Conservation (phyloP, 2,113 vertebrate genomes). For the Colistium nudipinnis region DNA sequence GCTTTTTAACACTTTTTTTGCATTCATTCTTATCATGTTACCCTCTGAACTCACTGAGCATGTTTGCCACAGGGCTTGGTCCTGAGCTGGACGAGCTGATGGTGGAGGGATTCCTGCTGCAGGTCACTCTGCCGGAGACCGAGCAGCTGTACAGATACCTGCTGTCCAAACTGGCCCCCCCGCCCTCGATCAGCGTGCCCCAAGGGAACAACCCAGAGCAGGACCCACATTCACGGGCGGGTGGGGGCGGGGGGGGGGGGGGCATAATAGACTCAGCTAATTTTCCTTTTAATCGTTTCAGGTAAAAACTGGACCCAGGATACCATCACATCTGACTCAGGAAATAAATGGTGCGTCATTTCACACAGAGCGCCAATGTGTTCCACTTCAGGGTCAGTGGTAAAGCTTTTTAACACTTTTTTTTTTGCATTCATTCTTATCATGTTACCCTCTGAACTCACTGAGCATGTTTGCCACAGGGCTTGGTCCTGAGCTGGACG, state of each 20-base stretch:
- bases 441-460: not conserved
- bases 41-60: not conserved
- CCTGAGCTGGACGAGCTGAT: constrained; percentile 91
- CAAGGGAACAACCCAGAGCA: constrained; percentile 63
- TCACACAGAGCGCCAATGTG: constrained; percentile 85
- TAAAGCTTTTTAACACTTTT: not conserved
- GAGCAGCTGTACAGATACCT: constrained; percentile 92
- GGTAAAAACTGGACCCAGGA: constrained; percentile 58
- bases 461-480: constrained; percentile 69
- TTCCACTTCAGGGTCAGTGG: constrained; percentile 88
- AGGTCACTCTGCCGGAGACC: constrained; percentile 94
- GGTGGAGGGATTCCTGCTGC: constrained; percentile 95
- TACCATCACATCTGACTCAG: constrained; percentile 70
- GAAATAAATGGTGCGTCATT: constrained; percentile 85
- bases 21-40: not conserved
- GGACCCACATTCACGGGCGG: constrained; percentile 82
- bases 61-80: constrained; percentile 80
- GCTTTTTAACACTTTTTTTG: not conserved
- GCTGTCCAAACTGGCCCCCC: constrained; percentile 81
- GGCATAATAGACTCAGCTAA: no score
- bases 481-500: constrained; percentile 88
- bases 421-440: not conserved
- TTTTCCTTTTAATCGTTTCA: constrained; percentile 54
- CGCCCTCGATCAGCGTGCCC: constrained; percentile 64
- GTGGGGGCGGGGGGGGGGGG: no score